Evolutionary conservation across 2,888 invertebrate genomes (phyloP), one percentile per base, ranked within the genome.

Genomic region (Amiota minor): DNA sequence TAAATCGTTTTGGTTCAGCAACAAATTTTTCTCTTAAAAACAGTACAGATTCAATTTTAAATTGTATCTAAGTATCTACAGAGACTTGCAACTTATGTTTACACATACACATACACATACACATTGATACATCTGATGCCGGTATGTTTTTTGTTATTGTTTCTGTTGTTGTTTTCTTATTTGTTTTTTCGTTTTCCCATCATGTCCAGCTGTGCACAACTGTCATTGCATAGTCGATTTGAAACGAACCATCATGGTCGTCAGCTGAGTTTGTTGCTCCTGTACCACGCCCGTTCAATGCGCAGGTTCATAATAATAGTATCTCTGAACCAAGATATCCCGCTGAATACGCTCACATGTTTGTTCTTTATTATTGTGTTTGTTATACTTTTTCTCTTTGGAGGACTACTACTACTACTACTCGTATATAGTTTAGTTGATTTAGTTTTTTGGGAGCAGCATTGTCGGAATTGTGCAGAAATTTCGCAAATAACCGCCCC

Each of bases 211-310:
- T 68, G 67, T 68, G 67, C 67, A 68, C 67, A 68, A 68, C 67
- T 68, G 67, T 50, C 50, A 67, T 56, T 56, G 18, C 18, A 18
- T 18, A 16, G 59, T 59, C 12, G 23, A 59, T 3, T 59, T 11
- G 35, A 35, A 35, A 35, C 4, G 6, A 35, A 35, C 2, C 9
- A 11, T 16, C n/a, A 62, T 9, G 8, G n/a, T 35, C 45, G 50
- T 68, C 65, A 68, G 50, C 67, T 68, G 50, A 50, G 67, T 35
- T 6, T 35, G 61, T 72, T 71, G 72, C 70, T 78, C 79, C 81
- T 80, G 81, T 76, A 85, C 85, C 84, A 84, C 84, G 84, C 84
- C 84, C 85, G 85, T 79, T 74, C 23, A 82, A 50, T 84, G 84
- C 84, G 84, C 84, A 85, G 80, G 79, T 75, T 76, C 78, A 35